Evolutionary conservation across 2,797 vertebrate genomes (phyloP), one percentile per base, ranked within the genome.

Genomic region (Steatocranus sp.): DNA sequence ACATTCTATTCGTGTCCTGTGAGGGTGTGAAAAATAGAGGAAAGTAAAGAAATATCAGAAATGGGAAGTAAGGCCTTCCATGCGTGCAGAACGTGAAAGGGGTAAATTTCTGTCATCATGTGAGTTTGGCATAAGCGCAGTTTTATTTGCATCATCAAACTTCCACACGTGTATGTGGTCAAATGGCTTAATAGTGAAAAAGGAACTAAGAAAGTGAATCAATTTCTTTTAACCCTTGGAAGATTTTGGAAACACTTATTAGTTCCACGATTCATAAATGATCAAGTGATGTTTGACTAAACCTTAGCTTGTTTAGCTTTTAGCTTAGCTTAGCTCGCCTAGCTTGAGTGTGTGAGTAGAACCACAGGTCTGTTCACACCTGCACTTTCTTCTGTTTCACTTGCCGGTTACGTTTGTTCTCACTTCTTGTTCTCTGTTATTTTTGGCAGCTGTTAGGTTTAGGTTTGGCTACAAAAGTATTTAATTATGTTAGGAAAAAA

Each of bases 21-120:
- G 11, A 36, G 61, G 53, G 75, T 14, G 14, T 46, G 7, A 76
- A 38, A 6, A 23, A 7, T 1, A 0, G 17, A n/a, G 11, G 27
- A 73, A 74, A 34, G 30, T 32, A 11, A 50, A 46, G 6, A 54
- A 43, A n/a, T 7, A 34, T 14, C 5, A 79, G 8, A 73, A 83
- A 83, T 4, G 58, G 66, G 85, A 92, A 88, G 30, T 50, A 3
- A 63, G 30, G 46, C 36, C 23, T 36, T 76, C 81, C 32, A 43
- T 2, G 14, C 0, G 0, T 32, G 51, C 32, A 23, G 30, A 66
- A 38, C 8, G 5, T 7, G 3, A 36, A 77, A 12, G 2, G 5
- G 3, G 20, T 50, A 23, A 43, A 73, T n/a, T 7, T 10, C 9
- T 6, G 50, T 27, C 14, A 18, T 66, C 9, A 4, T 50, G 12